Conservation (phyloP, 1,140 invertebrate genomes). For the Microplitis mediator region DNA sequence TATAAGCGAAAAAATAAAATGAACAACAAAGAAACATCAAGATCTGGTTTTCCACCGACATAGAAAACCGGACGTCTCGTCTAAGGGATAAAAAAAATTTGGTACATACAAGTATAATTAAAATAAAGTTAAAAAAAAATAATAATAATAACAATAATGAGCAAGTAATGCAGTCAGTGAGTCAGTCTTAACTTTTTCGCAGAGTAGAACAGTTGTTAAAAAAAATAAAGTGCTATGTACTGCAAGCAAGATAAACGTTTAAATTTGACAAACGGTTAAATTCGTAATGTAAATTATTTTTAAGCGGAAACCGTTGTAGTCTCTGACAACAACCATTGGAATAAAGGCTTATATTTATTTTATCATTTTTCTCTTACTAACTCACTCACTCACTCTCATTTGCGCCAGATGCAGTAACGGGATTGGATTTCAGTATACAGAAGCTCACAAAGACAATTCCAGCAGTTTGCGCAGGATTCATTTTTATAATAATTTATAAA, state of each 20-base stretch:
- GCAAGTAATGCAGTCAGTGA: too few species aligned
- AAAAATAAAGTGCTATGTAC: too few species aligned
- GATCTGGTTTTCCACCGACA: slow-evolving; percentile 7
- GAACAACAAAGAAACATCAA: neutral
- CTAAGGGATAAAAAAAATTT: neutral
- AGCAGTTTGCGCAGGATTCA: slow-evolving; percentile 12
- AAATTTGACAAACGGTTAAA: neutral
- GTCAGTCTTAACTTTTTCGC: too few species aligned
- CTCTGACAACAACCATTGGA: neutral
- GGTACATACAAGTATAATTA: slow-evolving; percentile 29
- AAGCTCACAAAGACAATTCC: slow-evolving; percentile 19
- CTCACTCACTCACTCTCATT: neutral
- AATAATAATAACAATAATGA: neutral
- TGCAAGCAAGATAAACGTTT: neutral
- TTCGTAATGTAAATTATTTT: neutral
- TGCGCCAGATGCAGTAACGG: slow-evolving; percentile 16
- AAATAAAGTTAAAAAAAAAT: slow-evolving; percentile 30
- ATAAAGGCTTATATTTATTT: neutral
- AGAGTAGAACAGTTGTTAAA: too few species aligned
- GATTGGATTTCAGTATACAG: slow-evolving; percentile 21
- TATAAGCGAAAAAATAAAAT: neutral
- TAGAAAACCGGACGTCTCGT: slow-evolving; percentile 7
- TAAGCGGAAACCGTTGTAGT: slow-evolving; percentile 9
- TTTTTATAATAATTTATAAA: slow-evolving; percentile 1
- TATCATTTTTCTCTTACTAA: neutral